These are phyloP conservation scores for Anabacerthia variegaticeps DNA, from an alignment of 2,797 vertebrate species.

Conservation along the genomic window DNA sequence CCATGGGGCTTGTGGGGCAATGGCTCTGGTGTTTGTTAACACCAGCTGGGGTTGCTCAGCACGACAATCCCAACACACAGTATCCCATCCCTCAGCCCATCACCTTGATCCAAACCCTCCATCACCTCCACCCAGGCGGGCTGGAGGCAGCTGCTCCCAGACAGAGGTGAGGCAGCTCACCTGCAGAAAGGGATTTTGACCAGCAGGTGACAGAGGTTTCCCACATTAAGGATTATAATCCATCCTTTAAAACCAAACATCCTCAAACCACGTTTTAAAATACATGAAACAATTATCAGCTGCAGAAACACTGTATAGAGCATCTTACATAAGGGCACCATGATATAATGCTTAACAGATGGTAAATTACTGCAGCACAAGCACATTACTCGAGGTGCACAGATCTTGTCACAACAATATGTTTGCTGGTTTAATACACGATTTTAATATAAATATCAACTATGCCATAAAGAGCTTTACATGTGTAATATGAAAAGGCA, in stretches of 20 bases:
- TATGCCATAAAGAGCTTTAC: conserved; percentile 25
- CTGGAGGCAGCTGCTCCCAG: background rate
- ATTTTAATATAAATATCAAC: conserved; percentile 51
- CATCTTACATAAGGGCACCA: conserved; percentile 18
- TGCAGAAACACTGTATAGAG: background rate
- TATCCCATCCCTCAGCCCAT: background rate
- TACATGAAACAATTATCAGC: background rate
- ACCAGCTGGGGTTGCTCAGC: background rate
- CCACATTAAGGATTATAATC: background rate
- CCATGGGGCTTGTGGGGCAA: rapidly evolving
- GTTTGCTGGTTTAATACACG: conserved; percentile 47
- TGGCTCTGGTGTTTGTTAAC: background rate
- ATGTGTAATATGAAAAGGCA: background rate
- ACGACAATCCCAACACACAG: background rate
- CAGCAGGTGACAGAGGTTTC: conserved; percentile 47
- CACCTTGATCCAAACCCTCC: background rate
- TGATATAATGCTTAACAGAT: conserved; percentile 14
- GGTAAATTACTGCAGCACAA: conserved; percentile 41
- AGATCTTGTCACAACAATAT: conserved; percentile 43
- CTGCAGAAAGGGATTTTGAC: background rate
- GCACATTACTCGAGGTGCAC: conserved; percentile 35
- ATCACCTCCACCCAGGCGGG: background rate
- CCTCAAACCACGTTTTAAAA: background rate
- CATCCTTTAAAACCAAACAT: background rate
- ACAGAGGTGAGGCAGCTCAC: background rate